Conservation (phyloP, 2,888 invertebrate genomes). For the Pristionchus mayeri region DNA sequence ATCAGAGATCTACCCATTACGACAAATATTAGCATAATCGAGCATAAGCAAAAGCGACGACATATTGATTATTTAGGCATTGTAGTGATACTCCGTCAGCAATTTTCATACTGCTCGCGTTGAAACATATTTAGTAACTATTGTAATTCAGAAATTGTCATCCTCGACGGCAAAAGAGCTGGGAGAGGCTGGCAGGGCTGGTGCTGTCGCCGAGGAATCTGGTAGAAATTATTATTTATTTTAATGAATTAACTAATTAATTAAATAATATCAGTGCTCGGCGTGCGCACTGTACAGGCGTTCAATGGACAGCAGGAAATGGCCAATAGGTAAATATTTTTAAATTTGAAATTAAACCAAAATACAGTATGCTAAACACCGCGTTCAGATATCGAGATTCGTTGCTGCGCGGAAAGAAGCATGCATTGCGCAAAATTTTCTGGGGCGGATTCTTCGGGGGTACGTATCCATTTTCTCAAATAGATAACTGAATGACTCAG, state of each 20-base stretch:
- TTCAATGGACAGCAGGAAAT: constrained; percentile 68
- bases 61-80: no score
- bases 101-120: not conserved
- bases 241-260: not conserved
- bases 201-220: constrained; percentile 69
- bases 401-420: constrained; percentile 58
- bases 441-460: constrained; percentile 68
- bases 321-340: constrained; percentile 57
- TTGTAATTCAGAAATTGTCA: not conserved
- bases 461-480: not conserved
- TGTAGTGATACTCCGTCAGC: not conserved
- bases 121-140: not conserved
- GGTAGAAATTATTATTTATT: not conserved
- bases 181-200: constrained; percentile 61
- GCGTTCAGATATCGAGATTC: not conserved
- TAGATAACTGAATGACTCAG: no score
- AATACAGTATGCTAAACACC: no score
- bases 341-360: not conserved
- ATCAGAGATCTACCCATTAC: no score
- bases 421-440: constrained; percentile 64
- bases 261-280: constrained; percentile 52
- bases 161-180: constrained; percentile 52
- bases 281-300: constrained; percentile 69
- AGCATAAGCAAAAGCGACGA: no score
- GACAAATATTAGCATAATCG: no score